Base-by-base conservation (phyloP, 1,140 invertebrate species). In the Portunus trituberculatus region DNA sequence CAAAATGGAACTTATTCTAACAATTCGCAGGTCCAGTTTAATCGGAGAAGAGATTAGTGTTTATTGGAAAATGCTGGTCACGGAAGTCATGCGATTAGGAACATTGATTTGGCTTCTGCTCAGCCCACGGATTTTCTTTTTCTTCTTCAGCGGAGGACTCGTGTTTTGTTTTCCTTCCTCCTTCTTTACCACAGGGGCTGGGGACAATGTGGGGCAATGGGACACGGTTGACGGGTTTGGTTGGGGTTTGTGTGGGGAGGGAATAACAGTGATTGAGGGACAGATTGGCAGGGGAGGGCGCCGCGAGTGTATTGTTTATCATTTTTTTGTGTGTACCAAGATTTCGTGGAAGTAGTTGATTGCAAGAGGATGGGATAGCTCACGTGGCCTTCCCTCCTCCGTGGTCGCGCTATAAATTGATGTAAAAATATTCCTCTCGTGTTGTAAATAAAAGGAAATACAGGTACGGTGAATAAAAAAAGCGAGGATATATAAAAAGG, bases 1-100 rank as follows among this genome's bases (percentile, higher is more conserved):
- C 76, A 45, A 45, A 93, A 93, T 16, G 91, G 32, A 93, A 28
- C n/a, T 46, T 39, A 39, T 93, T 82, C 91, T 93, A 16, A 31
- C 67, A 32, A 39, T 46, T 82, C 46, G 59, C 91, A 31, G 39
- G 91, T 39, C 91, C 67, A 83, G n/a, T 48, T 82, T 45, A 39
- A 93, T 84, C 82, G 91, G 16, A 28, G 67, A 76, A 93, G 76
- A 45, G 91, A 84, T 93, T 86, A 84, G 76, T 93, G 76, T 93
- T 93, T 83, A 93, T 93, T 46, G 91, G 82, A 59, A 93, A 93
- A 84, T 86, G 25, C 52, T 84, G 76, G 91, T 84, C 91, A 93
- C 91, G 91, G 39, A 93, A 86, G n/a, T 48, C 91, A 84, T 29
- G 91, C 45, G 91, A 93, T 93, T 83, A 84, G 20, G 28, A n/a